Evolutionary conservation across 2,113 vertebrate species (phyloP), one percentile per base, ranked within the genome.

Genomic region (Sclerurus mexicanus): DNA sequence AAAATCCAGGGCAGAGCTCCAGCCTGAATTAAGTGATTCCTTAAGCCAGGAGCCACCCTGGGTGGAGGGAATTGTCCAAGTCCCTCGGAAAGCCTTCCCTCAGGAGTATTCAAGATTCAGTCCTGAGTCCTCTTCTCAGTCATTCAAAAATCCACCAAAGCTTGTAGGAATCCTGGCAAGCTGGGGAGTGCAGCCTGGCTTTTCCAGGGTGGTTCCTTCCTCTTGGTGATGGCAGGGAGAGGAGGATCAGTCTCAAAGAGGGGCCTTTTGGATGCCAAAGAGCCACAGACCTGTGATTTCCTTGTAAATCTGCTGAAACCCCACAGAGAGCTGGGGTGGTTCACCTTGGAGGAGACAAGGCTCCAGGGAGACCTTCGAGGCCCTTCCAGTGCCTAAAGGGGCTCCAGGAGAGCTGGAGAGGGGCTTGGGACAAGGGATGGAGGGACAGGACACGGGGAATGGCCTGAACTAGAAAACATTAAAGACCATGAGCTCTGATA

Each of bases 31-130:
- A 20, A 46, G 20, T 46, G 33, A 12, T 33, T 73, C 6, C 90
- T 39, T 21, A 27, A 7, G 23, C 35, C 1, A 0, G 46, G 62
- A 67, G 37, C 30, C 0, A 1, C n/a, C 44, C 2, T 1, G n/a
- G n/a, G 11, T 35, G 66, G 60, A 87, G 47, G 27, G 19, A 2
- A 62, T 55, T 22, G 39, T 81, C 64, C 86, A 40, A 23, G 33
- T 18, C 20, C 42, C 68, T 53, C n/a, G n/a, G 40, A 24, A 67
- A 33, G 20, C 17, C 24, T 53, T 81, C 16, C 50, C 23, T 11
- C 35, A 74, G 40, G 64, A 63, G 16, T 56, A 7, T 30, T 68
- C 11, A 5, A 6, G 67, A 60, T 16, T 87, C 66, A 28, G n/a
- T 63, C 86, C 55, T 83, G 44, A 37, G 22, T 39, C 33, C 64